Evolutionary conservation across 2,888 invertebrate genomes (phyloP).

Genomic region (Agonopterix heracliana): DNA sequence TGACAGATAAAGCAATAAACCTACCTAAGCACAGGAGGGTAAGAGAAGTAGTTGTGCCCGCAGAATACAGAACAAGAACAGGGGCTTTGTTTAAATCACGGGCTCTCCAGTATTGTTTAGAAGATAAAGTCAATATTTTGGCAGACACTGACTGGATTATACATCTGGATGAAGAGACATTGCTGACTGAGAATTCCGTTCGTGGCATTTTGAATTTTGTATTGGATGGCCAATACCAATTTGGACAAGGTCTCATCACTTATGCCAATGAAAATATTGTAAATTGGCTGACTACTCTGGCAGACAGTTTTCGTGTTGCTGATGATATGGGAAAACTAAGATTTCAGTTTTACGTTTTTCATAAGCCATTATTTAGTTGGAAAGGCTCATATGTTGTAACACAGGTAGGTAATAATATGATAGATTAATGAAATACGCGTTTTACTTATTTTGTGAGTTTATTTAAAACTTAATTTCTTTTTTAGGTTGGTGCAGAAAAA

Average conservation of each 20-base stretch:
- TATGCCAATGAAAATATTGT: constrained; percentile 98
- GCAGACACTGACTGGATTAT: constrained; percentile 96
- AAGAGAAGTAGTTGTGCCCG: constrained; percentile 92
- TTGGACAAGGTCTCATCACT: constrained; percentile 96
- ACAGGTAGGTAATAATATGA: constrained; percentile 77
- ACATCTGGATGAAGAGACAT: constrained; percentile 97
- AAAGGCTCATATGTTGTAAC: constrained; percentile 98
- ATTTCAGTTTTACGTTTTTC: constrained; percentile 93
- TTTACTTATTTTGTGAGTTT: too few species aligned
- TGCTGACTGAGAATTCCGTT: constrained; percentile 93
- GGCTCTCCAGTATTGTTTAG: constrained; percentile 96
- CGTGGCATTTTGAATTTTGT: constrained; percentile 95
- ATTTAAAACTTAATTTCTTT: constrained; percentile 3
- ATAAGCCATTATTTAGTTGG: constrained; percentile 97
- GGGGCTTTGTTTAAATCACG: constrained; percentile 96
- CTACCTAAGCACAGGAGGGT: constrained; percentile 87
- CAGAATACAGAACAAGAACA: constrained; percentile 89
- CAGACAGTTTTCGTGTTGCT: constrained; percentile 96
- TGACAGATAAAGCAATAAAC: constrained; percentile 91
- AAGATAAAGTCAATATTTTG: constrained; percentile 89
- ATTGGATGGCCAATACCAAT: constrained; percentile 93
- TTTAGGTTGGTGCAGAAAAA: constrained; percentile 91
- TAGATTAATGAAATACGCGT: too few species aligned
- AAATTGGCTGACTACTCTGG: constrained; percentile 97
- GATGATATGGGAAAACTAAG: constrained; percentile 98